Conservation (phyloP, 2,113 vertebrate species). For the Ibidorhyncha struthersii region DNA sequence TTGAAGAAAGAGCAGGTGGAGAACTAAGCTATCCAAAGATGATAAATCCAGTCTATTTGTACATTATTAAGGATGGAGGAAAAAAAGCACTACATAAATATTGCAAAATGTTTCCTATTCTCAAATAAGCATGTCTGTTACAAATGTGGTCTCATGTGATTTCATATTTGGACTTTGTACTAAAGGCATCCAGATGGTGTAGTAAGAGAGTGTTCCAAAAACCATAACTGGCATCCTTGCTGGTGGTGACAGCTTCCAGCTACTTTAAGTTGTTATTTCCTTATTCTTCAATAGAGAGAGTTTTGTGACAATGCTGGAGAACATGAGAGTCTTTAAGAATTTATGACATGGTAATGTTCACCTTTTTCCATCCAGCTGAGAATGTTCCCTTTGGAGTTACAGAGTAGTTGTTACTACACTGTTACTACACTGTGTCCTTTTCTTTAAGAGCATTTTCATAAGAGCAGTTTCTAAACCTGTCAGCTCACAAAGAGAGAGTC, state of each 20-base stretch:
- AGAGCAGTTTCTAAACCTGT: neutral
- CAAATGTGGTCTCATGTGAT: neutral
- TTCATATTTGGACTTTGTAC: neutral
- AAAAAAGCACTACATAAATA: neutral
- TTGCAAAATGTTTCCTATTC: neutral
- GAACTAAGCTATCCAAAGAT: neutral
- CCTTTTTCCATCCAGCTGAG: neutral
- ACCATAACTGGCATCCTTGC: neutral
- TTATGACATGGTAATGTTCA: conserved; percentile 1
- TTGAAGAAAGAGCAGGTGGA: neutral
- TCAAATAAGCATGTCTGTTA: neutral
- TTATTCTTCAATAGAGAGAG: neutral
- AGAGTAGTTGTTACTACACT: neutral
- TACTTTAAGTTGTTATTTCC: conserved; percentile 23
- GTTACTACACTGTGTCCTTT: neutral
- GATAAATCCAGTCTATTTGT: neutral
- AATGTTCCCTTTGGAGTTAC: neutral
- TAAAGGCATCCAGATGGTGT: conserved; percentile 29
- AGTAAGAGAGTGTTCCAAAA: conserved; percentile 18
- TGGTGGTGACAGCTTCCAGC: neutral
- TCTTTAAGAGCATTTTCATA: neutral
- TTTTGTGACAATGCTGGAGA: neutral
- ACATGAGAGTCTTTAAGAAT: neutral
- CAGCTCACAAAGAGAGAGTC: neutral
- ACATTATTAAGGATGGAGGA: neutral